Base-by-base conservation (phyloP, 2,113 vertebrate genomes). In the Cyrtonyx montezumae region DNA sequence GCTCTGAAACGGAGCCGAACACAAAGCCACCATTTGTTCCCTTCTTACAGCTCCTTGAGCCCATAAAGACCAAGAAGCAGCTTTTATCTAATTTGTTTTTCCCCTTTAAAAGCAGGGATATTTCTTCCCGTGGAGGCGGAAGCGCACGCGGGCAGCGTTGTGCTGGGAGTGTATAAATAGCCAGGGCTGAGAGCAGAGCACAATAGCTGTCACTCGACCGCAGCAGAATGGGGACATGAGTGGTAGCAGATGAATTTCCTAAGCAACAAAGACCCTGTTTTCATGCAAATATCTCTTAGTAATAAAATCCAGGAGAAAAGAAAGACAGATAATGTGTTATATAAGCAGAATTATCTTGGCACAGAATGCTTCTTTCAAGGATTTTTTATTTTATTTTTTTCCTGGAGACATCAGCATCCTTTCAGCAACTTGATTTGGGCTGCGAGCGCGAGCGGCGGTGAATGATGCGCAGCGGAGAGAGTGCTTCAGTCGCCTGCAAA, bases 231-330 rank as follows among this genome's bases (percentile, higher is more conserved):
- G 91, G 91, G 93, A 48, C 67, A 42, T 30, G 70, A 78, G 86
- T 22, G 74, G 79, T 8, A 69, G 95, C 81, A 65, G 93, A 91
- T 84, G 85, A 91, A 96, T 96, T 97, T 96, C 93, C 93, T 65
- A 7, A 84, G 94, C 91, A 84, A 93, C 91, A 95, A 95, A 95
- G 88, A 82, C 67, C 74, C 94, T 83, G 93, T 96, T 97, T 40
- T 96, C 96, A 96, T 96, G 96, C 96, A 96, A 97, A 96, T 95
- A 84, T 74, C 55, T 75, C 93, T 16, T 51, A 79, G 91, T 84
- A 95, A 94, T 84, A 81, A 95, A 96, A 93, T 83, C 94, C 95
- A 13, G 34, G 67, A 18, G 43, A 67, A 91, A 56, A 96, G 94
- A 90, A 88, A 94, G 94, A 32, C 91, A 71, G 93, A 90, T 87